A percentile compares a stretch with the other conserved stretches of the same genome.
These are phyloP conservation scores for Ophthalmolycus amberensis DNA, from an alignment of 2,113 vertebrate species.

Conservation along the genomic window DNA sequence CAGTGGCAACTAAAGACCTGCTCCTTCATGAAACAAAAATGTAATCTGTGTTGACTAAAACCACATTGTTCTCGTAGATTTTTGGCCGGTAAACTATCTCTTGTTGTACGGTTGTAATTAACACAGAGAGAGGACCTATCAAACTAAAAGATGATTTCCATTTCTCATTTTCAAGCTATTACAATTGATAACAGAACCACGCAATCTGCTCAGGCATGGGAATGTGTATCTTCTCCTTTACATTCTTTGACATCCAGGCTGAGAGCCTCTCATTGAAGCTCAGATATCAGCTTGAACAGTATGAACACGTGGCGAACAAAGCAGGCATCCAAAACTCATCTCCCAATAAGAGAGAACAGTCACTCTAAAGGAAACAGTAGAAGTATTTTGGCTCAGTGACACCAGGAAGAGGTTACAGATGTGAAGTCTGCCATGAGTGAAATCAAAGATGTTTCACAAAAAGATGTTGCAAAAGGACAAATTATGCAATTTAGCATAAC, in stretches of 20 bases:
- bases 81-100: not conserved
- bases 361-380: not conserved
- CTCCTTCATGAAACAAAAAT: not conserved
- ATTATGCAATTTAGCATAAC: not conserved
- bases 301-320: slow-evolving; percentile 29
- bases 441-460: not conserved
- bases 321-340: not conserved
- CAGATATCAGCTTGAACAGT: not conserved
- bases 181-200: not conserved
- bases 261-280: not conserved
- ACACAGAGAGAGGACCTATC: not conserved
- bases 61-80: not conserved
- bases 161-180: not conserved
- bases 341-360: not conserved
- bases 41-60: not conserved
- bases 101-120: not conserved
- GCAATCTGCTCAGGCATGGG: not conserved
- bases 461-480: not conserved
- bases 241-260: not conserved
- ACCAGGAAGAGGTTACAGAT: slow-evolving; percentile 50
- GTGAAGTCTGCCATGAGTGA: slow-evolving; percentile 7
- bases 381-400: slow-evolving; percentile 4
- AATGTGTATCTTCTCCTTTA: not conserved
- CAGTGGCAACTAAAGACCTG: too few species aligned
- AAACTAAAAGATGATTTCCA: not conserved